Conservation (phyloP, 2,888 invertebrate species). For the Marasmarcha lunaedactyla region DNA sequence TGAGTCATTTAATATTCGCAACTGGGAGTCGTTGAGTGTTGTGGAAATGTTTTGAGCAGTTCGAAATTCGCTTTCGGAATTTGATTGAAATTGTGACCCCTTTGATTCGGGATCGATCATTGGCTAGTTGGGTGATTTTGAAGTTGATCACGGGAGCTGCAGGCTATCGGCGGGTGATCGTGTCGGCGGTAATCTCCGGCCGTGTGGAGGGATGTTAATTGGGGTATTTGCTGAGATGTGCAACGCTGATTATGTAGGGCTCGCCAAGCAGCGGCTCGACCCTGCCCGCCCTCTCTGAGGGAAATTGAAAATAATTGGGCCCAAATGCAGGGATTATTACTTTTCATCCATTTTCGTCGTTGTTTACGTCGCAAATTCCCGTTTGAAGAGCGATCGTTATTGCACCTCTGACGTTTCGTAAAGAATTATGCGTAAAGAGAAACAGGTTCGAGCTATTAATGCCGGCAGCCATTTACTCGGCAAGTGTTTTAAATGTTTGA, state of each 20-base stretch:
- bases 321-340: conserved; percentile 1
- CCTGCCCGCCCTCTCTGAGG: neutral
- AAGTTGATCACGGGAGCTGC: neutral
- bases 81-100: neutral
- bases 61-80: too few relatives aligned
- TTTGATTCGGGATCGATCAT: neutral
- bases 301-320: conserved; percentile 1
- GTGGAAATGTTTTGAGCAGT: too few relatives aligned
- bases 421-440: neutral
- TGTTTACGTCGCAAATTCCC: neutral
- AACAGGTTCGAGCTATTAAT: neutral
- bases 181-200: conserved; percentile 37
- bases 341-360: neutral
- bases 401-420: neutral
- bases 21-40: too few relatives aligned
- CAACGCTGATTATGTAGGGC: conserved; percentile 30
- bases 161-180: conserved; percentile 12
- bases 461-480: too few relatives aligned
- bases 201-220: conserved; percentile 42
- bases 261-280: conserved; percentile 19
- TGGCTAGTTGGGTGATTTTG: neutral
- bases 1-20: neutral
- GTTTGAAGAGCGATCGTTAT: neutral
- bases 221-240: conserved; percentile 40
- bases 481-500: too few relatives aligned